These are phyloP conservation scores for Dioctria rufipes DNA, from an alignment of 2,888 invertebrate species.

Conservation along the genomic window DNA sequence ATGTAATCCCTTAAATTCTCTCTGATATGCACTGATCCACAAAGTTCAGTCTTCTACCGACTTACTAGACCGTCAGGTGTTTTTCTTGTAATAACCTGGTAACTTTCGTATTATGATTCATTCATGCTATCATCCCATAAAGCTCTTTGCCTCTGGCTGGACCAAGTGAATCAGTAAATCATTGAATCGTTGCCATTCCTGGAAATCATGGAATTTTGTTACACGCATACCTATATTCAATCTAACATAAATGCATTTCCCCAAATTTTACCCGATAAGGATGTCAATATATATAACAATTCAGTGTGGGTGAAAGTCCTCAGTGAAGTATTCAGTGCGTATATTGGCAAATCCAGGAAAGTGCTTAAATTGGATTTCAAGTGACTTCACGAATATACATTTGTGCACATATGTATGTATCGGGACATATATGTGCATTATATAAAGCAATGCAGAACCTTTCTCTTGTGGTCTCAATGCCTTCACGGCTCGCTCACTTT, in stretches of 20 bases:
- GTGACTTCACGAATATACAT: conserved; percentile 35
- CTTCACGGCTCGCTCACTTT: conserved; percentile 53
- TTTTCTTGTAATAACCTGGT: conserved; percentile 43
- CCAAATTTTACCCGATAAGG: conserved; percentile 8
- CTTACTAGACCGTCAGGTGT: conserved; percentile 36
- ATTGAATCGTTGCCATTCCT: conserved; percentile 40
- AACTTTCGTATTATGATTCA: conserved; percentile 39
- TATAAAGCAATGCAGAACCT: conserved; percentile 46
- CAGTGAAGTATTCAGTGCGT: conserved; percentile 21
- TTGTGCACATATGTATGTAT: neutral
- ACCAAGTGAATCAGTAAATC: conserved; percentile 1
- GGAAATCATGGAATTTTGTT: conserved; percentile 37
- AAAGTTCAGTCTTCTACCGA: conserved; percentile 1
- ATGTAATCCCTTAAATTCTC: conserved; percentile 22
- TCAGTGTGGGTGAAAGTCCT: neutral
- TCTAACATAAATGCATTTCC: conserved; percentile 27
- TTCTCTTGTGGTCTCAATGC: conserved; percentile 47
- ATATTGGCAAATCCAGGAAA: conserved; percentile 25
- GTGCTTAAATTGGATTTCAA: conserved; percentile 47
- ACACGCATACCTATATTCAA: conserved; percentile 29
- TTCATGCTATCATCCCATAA: conserved; percentile 14
- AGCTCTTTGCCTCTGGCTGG: conserved; percentile 32
- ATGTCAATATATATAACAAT: conserved; percentile 9
- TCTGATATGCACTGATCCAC: neutral
- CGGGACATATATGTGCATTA: neutral